Evolutionary conservation across 2,888 invertebrate genomes (phyloP).

Genomic region (Scaptomyza polygonia): DNA sequence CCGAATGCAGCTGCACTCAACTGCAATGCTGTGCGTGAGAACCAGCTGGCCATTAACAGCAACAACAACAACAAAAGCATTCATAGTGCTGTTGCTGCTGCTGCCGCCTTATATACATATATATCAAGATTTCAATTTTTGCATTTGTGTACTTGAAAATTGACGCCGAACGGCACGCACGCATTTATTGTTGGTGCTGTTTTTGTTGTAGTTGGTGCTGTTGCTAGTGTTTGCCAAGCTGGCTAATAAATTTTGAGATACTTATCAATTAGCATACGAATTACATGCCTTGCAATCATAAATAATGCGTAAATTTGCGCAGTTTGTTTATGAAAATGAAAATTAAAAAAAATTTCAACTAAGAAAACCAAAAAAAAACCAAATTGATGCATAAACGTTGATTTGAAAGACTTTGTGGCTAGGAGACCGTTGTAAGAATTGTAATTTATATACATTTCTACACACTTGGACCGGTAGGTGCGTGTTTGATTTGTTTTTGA

Average conservation of each 20-base stretch:
- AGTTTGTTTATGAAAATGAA: conserved; percentile 55
- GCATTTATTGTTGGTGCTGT: conserved; percentile 55
- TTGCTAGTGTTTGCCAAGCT: conserved; percentile 44
- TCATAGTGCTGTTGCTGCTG: conserved; percentile 40
- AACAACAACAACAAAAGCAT: conserved; percentile 34
- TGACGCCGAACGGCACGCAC: conserved; percentile 75
- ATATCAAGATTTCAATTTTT: conserved; percentile 77
- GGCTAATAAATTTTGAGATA: conserved; percentile 80
- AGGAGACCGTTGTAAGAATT: conserved; percentile 46
- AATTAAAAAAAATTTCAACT: conserved; percentile 26
- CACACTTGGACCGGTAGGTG: conserved; percentile 66
- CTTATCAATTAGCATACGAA: conserved; percentile 81
- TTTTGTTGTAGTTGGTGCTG: conserved; percentile 36
- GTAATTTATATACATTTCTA: conserved; percentile 73
- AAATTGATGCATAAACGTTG: conserved; percentile 68
- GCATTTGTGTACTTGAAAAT: conserved; percentile 78
- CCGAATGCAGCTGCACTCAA: conserved; percentile 68
- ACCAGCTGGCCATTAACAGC: conserved; percentile 61
- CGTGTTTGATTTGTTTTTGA: conserved; percentile 76
- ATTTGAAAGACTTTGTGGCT: conserved; percentile 45
- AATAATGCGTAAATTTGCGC: conserved; percentile 79
- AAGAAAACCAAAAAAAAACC: conserved; percentile 17
- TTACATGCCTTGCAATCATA: conserved; percentile 82
- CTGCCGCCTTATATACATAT: conserved; percentile 72
- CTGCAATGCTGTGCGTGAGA: conserved; percentile 75